Evolutionary conservation across 2,888 invertebrate genomes (phyloP).

Genomic region (Omphaloscelis lunosa): DNA sequence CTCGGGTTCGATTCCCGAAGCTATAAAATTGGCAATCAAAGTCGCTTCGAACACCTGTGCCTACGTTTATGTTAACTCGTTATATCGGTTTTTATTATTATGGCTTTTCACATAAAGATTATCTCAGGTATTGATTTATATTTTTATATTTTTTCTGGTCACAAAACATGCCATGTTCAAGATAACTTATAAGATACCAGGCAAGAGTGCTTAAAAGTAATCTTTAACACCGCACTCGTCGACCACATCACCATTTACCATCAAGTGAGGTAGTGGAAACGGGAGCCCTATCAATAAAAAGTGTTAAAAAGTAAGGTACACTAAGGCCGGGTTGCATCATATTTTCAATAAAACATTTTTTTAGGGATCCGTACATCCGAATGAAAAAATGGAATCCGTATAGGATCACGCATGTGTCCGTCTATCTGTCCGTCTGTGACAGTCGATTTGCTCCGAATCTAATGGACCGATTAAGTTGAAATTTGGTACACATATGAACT

Average conservation of each 20-base stretch:
- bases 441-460: no score
- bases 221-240: background rate
- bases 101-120: constrained; percentile 32
- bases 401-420: no score
- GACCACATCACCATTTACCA: background rate
- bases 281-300: background rate
- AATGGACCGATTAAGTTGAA: no score
- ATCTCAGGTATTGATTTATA: background rate
- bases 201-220: background rate
- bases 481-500: no score
- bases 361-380: no score
- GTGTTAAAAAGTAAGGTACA: background rate
- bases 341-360: no score
- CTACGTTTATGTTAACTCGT: constrained; percentile 43
- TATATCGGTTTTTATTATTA: constrained; percentile 53
- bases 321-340: no score
- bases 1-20: constrained; percentile 67
- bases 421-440: no score
- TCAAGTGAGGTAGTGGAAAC: background rate
- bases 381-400: no score
- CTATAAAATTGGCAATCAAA: constrained; percentile 72
- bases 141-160: background rate
- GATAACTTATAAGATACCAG: no score
- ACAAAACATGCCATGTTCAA: background rate
- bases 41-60: constrained; percentile 70